Base-by-base conservation (phyloP, 2,113 vertebrate species). In the Planiliza haematocheilus region DNA sequence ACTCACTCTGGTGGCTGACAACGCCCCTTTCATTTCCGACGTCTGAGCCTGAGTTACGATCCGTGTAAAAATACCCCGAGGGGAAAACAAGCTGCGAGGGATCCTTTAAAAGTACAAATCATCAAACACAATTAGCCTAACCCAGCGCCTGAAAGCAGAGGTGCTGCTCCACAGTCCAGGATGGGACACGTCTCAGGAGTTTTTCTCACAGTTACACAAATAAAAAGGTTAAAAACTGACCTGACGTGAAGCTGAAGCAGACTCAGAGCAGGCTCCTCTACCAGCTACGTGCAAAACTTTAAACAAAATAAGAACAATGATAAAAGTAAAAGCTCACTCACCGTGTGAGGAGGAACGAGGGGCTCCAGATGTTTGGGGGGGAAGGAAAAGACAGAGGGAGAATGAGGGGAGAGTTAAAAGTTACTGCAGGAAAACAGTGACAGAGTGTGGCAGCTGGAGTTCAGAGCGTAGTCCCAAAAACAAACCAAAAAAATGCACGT, bases 11-110 rank as follows among this genome's bases (percentile, higher is more conserved):
- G 61, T 14, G 45, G 17, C 51, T 57, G 84, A 89, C 86, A 85
- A 88, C 88, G 87, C 87, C 90, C 87, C 88, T 90, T 91, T 85
- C 66, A 80, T 82, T 89, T 66, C 84, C 68, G 70, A 13, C 36
- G 34, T 58, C 42, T 62, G 20, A 85, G 50, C 38, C 17, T n/a
- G 36, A 68, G 59, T 79, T 77, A 80, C 30, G 48, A 73, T 64
- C 4, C 48, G 70, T 38, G 68, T 77, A 68, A 77, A 83, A 85
- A 83, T 66, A 75, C 9, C 34, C 42, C 42, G 43, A 34, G 14
- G 55, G 4, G 1, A 17, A 77, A 81, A 60, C 50, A 61, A 6
- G 13, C 66, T 50, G 41, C 20, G 37, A 30, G 10, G 6, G 42
- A 21, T 12, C 41, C 41, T 9, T 16, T 13, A 49, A 43, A 1